phyloP scores from a whole-genome alignment of 2,888 invertebrate species.

The Rhingia campestris region DNA sequence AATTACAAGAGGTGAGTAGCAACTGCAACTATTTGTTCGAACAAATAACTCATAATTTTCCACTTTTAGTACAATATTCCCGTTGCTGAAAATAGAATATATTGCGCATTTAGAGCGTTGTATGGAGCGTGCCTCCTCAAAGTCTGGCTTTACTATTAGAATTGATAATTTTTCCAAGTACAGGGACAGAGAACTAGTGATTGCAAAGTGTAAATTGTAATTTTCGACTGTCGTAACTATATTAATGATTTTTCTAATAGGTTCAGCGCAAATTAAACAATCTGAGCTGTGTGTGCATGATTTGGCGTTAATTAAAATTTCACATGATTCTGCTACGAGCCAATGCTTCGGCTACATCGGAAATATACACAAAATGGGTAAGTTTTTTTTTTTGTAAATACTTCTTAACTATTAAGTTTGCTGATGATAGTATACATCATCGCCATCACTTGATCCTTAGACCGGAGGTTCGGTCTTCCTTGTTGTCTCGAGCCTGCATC shows the following conservation, averaged over 20 bases:
- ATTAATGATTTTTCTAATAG: constrained; percentile 13
- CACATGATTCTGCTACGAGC: neutral
- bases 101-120: constrained; percentile 78
- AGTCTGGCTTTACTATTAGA: constrained; percentile 72
- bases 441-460: too few relatives aligned
- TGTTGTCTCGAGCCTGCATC: too few relatives aligned
- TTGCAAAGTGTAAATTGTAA: constrained; percentile 76
- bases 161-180: constrained; percentile 72
- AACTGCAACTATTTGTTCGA: neutral
- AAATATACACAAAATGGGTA: constrained; percentile 49
- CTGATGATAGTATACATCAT: too few relatives aligned
- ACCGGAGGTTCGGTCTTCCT: too few relatives aligned
- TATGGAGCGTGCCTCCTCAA: constrained; percentile 61
- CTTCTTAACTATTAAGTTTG: too few relatives aligned
- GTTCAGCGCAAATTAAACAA: constrained; percentile 16
- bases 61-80: constrained; percentile 78
- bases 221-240: neutral
- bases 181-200: constrained; percentile 75
- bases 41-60: neutral
- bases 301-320: constrained; percentile 43
- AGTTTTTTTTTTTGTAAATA: neutral
- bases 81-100: constrained; percentile 80
- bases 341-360: constrained; percentile 45
- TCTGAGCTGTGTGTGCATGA: constrained; percentile 38
- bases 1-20: constrained; percentile 85